Evolutionary conservation across 2,797 vertebrate genomes (phyloP).

Genomic region (Fistularia tabacaria): DNA sequence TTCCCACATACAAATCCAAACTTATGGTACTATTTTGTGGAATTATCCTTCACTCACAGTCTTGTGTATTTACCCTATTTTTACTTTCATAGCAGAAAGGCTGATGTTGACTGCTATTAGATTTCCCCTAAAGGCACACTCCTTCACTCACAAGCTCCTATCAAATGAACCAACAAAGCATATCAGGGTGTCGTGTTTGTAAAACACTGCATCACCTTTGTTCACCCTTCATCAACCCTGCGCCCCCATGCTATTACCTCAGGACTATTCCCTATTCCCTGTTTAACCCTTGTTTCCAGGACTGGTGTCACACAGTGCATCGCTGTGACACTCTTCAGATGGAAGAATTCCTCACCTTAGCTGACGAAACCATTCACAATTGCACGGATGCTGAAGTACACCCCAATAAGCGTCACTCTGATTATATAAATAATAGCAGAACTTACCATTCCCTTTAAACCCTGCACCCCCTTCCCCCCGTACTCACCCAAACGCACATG

Average conservation of each 20-base stretch:
- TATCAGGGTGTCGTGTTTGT: conserved; percentile 70
- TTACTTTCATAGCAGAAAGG: conserved; percentile 61
- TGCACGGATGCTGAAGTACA: too few relatives aligned
- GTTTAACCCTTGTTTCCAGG: conserved; percentile 73
- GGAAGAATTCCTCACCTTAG: conserved; percentile 63
- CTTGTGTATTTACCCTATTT: conserved; percentile 66
- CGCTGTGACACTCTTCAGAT: conserved; percentile 65
- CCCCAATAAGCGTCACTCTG: too few relatives aligned
- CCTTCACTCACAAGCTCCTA: conserved; percentile 68
- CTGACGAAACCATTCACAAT: conserved; percentile 60
- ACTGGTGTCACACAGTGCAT: conserved; percentile 61
- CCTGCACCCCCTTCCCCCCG: too few relatives aligned
- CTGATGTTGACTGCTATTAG: conserved; percentile 76
- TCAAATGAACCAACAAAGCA: conserved; percentile 77
- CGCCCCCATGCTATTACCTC: conserved; percentile 70
- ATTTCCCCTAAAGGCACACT: conserved; percentile 69
- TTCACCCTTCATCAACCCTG: conserved; percentile 76
- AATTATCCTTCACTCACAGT: conserved; percentile 53
- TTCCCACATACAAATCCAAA: conserved; percentile 24
- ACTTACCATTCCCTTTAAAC: too few relatives aligned
- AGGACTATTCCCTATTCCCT: conserved; percentile 72
- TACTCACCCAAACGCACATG: conserved; percentile 53
- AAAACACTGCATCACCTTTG: conserved; percentile 76
- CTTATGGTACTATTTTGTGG: conserved; percentile 20
- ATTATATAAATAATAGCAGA: too few relatives aligned